Conservation (phyloP, 2,888 invertebrate species). For the Pollenia griseotomentosa region DNA sequence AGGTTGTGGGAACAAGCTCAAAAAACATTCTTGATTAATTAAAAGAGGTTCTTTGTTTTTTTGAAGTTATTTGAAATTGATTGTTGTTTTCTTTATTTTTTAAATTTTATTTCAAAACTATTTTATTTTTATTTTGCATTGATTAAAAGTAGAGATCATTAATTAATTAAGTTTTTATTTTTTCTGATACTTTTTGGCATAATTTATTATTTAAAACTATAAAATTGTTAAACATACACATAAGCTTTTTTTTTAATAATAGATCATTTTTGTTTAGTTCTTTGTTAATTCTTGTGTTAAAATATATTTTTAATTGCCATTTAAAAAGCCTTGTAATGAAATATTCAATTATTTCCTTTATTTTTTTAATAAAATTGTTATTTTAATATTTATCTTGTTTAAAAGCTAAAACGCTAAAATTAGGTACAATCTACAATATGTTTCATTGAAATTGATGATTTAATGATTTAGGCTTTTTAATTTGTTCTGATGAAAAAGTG, state of each 20-base stretch:
- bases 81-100: constrained; percentile 33
- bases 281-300: constrained; percentile 32
- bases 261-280: constrained; percentile 36
- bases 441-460: constrained; percentile 55
- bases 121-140: constrained; percentile 33
- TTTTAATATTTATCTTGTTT: constrained; percentile 17
- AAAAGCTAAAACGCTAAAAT: constrained; percentile 72
- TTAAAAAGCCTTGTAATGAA: constrained; percentile 43
- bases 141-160: constrained; percentile 63
- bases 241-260: constrained; percentile 50
- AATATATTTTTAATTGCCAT: constrained; percentile 10
- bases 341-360: constrained; percentile 25
- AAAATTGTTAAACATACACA: constrained; percentile 61
- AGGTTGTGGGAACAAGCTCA: too few relatives aligned
- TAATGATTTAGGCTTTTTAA: constrained; percentile 24
- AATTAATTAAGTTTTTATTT: constrained; percentile 18
- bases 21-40: too few relatives aligned
- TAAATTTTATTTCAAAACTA: constrained; percentile 39
- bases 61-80: constrained; percentile 37
- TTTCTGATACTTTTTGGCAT: constrained; percentile 47
- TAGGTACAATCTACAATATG: constrained; percentile 73
- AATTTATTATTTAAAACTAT: constrained; percentile 63
- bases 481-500: constrained; percentile 43
- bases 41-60: neutral
- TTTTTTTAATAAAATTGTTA: constrained; percentile 33